Conservation (phyloP, 2,888 invertebrate species). For the Phortica okadai region DNA sequence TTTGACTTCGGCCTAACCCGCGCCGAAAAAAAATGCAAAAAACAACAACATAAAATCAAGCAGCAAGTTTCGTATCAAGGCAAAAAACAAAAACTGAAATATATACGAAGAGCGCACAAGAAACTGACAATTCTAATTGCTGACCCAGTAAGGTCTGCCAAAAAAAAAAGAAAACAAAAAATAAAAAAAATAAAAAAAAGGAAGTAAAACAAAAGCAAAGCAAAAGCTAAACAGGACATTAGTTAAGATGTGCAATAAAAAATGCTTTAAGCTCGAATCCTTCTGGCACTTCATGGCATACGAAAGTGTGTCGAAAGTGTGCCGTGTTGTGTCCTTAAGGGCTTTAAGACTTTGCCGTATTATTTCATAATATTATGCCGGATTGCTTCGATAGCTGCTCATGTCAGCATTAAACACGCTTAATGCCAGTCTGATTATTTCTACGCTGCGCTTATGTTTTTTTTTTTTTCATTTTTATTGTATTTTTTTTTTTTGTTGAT, state of each 20-base stretch:
- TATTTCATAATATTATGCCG: not conserved
- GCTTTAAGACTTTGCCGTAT: conserved; percentile 1
- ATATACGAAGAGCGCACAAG: not conserved
- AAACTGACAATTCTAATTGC: conserved; percentile 16
- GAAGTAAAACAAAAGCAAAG: not conserved
- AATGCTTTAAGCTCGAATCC: conserved; percentile 8
- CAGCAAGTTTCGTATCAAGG: not conserved
- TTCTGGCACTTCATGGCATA: not conserved
- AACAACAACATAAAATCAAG: not conserved
- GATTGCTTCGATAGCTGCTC: not conserved
- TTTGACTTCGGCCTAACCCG: conserved; percentile 10
- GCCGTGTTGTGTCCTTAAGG: not conserved
- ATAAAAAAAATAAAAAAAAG: not conserved
- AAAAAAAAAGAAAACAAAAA: not conserved
- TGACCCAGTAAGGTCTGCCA: conserved; percentile 1
- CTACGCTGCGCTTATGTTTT: not conserved
- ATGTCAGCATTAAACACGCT: not conserved
- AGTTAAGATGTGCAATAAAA: not conserved
- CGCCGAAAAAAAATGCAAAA: not conserved
- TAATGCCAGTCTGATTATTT: not conserved
- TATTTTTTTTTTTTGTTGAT: not conserved
- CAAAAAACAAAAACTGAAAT: not conserved
- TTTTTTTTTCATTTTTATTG: not conserved
- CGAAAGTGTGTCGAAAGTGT: not conserved
- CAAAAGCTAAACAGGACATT: not conserved